Percentiles rank a stretch among this genome's conserved stretches.
phyloP scores from a whole-genome alignment of 2,113 vertebrate genomes.

The Chaetodon auriga region DNA sequence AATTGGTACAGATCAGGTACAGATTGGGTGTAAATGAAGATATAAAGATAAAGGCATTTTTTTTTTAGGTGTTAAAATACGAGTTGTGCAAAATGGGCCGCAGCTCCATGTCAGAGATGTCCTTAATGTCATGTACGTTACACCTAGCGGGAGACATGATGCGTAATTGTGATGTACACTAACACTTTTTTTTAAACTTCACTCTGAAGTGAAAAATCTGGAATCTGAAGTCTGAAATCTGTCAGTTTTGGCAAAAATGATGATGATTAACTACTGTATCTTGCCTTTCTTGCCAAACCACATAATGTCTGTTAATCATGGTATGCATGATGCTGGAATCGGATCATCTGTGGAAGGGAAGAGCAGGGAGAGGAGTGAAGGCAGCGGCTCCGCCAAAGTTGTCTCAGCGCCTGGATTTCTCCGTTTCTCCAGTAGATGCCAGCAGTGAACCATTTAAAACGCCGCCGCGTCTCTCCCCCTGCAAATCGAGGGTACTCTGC shows the following conservation, averaged over 20 bases:
- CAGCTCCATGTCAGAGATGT: background rate
- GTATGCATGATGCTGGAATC: slow-evolving; percentile 4
- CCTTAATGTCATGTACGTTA: no score
- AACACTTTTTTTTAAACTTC: slow-evolving; percentile 2
- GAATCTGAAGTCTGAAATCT: background rate
- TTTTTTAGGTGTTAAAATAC: background rate
- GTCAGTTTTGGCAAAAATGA: slow-evolving; percentile 10
- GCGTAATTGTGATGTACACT: background rate
- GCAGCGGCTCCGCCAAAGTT: background rate
- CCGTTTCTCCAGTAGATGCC: slow-evolving; percentile 81
- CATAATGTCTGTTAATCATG: slow-evolving; percentile 24
- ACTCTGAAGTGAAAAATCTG: slow-evolving; percentile 1
- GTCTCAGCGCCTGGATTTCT: slow-evolving; percentile 4
- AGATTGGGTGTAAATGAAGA: background rate
- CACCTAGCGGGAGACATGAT: background rate
- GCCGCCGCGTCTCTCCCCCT: slow-evolving; percentile 7
- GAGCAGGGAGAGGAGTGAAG: background rate
- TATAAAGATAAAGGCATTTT: background rate
- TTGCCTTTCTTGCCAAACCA: slow-evolving; percentile 24
- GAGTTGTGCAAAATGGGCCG: background rate
- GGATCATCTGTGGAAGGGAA: slow-evolving; percentile 8
- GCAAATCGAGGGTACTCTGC: slow-evolving; percentile 54
- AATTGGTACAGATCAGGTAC: background rate
- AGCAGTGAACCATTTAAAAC: slow-evolving; percentile 79
- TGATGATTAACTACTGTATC: background rate